A percentile compares a stretch with the other conserved stretches of the same genome.
Evolutionary conservation across 2,888 invertebrate genomes (phyloP).

Genomic region (Ochropacha duplaris): DNA sequence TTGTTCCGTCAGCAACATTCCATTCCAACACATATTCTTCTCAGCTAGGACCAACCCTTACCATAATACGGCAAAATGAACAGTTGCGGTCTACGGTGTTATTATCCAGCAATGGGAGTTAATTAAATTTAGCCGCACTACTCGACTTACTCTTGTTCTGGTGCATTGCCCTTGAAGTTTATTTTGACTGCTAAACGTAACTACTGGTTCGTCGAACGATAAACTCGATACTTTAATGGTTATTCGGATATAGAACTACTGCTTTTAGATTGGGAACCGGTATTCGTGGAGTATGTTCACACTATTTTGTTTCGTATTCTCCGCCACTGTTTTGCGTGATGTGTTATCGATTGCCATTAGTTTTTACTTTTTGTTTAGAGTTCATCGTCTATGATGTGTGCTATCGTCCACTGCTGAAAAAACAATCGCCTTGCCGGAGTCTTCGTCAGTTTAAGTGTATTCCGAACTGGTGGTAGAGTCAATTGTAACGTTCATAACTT

Average conservation of each 20-base stretch:
- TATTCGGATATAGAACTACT: conserved; percentile 17
- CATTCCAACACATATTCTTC: too few relatives aligned
- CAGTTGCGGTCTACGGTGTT: conserved; percentile 3
- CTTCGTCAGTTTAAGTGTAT: too few relatives aligned
- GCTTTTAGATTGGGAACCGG: conserved; percentile 8
- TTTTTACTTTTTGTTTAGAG: too few relatives aligned
- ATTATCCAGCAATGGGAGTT: conserved; percentile 24
- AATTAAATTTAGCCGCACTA: conserved; percentile 40
- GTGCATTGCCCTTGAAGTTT: conserved; percentile 54
- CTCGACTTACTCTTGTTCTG: conserved; percentile 11
- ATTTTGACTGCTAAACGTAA: conserved; percentile 42
- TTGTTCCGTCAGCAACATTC: too few relatives aligned
- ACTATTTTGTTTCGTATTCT: neutral
- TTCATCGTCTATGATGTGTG: too few relatives aligned
- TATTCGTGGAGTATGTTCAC: neutral
- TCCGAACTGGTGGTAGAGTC: too few relatives aligned
- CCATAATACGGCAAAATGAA: neutral
- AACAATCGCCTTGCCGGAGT: too few relatives aligned
- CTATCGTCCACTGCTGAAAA: too few relatives aligned
- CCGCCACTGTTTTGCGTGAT: neutral
- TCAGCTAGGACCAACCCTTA: too few relatives aligned
- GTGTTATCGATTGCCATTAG: neutral
- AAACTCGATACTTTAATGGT: conserved; percentile 39
- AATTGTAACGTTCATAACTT: too few relatives aligned
- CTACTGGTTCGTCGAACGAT: conserved; percentile 35